Evolutionary conservation across 92 coral and sea anemone species (phyloP).

Genomic region (Isaurus tuberculatus): DNA sequence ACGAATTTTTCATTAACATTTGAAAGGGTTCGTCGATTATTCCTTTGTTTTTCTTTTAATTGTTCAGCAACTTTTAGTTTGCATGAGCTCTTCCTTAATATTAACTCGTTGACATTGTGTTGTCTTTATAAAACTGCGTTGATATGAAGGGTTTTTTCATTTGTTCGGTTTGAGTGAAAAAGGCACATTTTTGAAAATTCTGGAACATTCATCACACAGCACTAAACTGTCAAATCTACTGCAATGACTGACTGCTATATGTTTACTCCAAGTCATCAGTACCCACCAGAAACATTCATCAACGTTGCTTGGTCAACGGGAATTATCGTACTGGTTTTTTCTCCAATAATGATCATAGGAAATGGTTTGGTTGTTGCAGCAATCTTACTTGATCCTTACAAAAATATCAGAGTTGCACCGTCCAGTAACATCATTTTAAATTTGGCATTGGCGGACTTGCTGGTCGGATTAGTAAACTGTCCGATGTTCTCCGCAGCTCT

Average conservation of each 20-base stretch:
- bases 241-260: background rate
- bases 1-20: too few relatives aligned
- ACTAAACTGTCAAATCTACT: too few relatives aligned
- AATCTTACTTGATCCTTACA: background rate
- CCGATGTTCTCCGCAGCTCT: background rate
- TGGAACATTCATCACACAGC: too few relatives aligned
- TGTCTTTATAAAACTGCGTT: too few relatives aligned
- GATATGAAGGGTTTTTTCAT: too few relatives aligned
- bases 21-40: too few relatives aligned
- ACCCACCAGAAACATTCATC: background rate
- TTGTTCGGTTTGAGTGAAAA: too few relatives aligned
- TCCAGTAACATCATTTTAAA: background rate
- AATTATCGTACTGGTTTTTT: background rate
- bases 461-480: background rate
- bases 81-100: too few relatives aligned
- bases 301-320: constrained; percentile 6
- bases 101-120: too few relatives aligned
- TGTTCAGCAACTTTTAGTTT: too few relatives aligned
- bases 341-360: background rate
- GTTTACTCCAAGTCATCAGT: background rate
- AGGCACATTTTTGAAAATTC: too few relatives aligned
- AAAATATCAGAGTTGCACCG: constrained; percentile 2
- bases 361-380: background rate
- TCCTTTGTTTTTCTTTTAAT: too few relatives aligned
- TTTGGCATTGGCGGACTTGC: constrained; percentile 10